Base-by-base conservation (phyloP, 2,888 invertebrate genomes). In the Meta bourneti region DNA sequence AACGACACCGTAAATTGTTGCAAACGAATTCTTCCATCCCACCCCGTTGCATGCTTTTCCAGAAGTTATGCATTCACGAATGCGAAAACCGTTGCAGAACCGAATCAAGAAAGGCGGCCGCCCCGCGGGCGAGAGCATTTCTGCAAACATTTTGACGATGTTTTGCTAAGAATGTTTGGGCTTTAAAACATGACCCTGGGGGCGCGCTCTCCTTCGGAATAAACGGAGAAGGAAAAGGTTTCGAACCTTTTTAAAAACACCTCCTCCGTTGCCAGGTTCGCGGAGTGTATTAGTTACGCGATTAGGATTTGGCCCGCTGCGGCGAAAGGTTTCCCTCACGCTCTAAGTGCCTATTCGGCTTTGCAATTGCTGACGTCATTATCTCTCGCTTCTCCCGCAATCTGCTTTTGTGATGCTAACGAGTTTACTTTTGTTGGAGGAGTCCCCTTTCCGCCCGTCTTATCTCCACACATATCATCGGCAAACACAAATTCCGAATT, bases 351-450 rank as follows among this genome's bases (percentile, higher is more conserved):
- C 84, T 85, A 77, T 78, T 78, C 72, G 87, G 87, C 71, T 34
- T 80, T 78, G 85, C 70, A 75, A 88, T 74, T 88, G 81, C 88
- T 88, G 80, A 88, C 88, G 88, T 88, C 88, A 88, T 88, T 88
- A 88, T 88, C 74, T 48, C 72, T 49, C 72, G 48, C 51, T 52
- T 20, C 51, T 34, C 52, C 84, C 88, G 81, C 81, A 88, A 88
- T 88, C 88, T 69, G 83, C 92, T 92, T 91, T 92, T 92, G 92
- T 92, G 84, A 92, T 92, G 92, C 84, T 92, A 92, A 92, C 92
- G 85, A 92, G 84, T 92, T 92, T 92, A 92, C 88, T 89, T 89
- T 92, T 79, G 84, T 90, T 90, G 83, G 74, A 82, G 80, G 81
- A 89, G 61, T 61, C 70, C 72, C 82, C 69, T 51, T 72, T 13